Base-by-base conservation (phyloP, 2,888 invertebrate species). In the Apeira syringaria region DNA sequence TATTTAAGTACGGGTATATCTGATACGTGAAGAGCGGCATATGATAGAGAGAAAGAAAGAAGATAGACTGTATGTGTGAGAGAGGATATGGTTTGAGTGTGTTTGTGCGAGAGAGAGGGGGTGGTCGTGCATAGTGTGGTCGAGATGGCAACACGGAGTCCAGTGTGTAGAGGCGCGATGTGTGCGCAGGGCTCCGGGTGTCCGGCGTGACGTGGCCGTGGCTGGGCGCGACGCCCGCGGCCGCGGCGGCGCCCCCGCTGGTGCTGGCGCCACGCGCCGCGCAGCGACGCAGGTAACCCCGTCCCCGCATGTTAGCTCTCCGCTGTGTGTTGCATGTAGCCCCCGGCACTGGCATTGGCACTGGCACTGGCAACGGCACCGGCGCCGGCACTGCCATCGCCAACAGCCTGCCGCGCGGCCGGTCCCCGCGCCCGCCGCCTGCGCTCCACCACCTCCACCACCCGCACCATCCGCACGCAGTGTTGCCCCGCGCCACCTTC, bases 181-280 rank as follows among this genome's bases (percentile, higher is more conserved):
- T 84, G 80, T 84, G 80, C 82, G 83, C 91, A 94, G 94, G 94
- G 91, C 93, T 94, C 91, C 94, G 94, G 85, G 92, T 94, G 88
- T 94, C 94, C 76, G 92, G 94, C 90, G 91, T 93, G 90, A 83
- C 94, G 83, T 94, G 94, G 94, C 94, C 94, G 83, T 94, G 94
- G 93, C 91, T 94, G 85, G 83, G 93, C 86, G 92, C 90, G 76
- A 78, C 91, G 78, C 91, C 91, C 68, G 89, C 91, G 67, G 90
- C 91, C 79, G 86, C 92, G 79, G 89, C 92, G 76, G 91, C 92
- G 75, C 90, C 92, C 76, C 93, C 92, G 86, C 92, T 94, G 80
- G 92, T 94, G 88, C 91, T 94, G 86, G 92, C 94, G 74, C 92
- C 93, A 80, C 93, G 94, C 88, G 92, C 92, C 82, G 92, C 94